Evolutionary conservation across 1,140 invertebrate species (phyloP), one percentile per base, ranked within the genome.

Genomic region (Nasonia longicornis): DNA sequence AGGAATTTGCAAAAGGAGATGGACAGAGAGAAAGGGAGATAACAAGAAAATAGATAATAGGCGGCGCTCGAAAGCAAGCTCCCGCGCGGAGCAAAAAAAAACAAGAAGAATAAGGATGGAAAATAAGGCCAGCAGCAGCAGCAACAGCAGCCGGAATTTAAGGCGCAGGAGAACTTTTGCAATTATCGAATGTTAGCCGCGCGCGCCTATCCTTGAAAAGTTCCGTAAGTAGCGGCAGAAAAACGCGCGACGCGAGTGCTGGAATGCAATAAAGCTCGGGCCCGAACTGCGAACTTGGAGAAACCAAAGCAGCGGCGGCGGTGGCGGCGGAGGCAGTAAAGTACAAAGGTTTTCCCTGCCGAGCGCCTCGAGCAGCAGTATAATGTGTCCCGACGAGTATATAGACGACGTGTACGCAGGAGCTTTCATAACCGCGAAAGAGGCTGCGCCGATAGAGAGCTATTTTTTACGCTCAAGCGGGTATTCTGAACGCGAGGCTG

Each of bases 261-360:
- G 79, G 79, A 76, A 70, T 81, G 79, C 72, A 81, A 81, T 81
- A 80, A 80, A 80, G 52, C 72, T 80, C 72, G 67, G 45, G 16
- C 52, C 52, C 52, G 52, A n/a, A 58, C 38, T 42, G 52, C 20
- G 52, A 80, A 69, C 79, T 74, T 64, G 67, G 70, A 64, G 52
- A 64, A 79, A 79, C 69, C 72, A 67, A 22, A 0, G 26, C 66
- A 0, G 20, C 45, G 12, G 45, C 45, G 26, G 26, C 1, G 26
- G 42, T 2, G 42, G 16, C 58, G 16, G 29, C 35, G 14, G 0
- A 52, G 52, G 42, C 77, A 71, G 3, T 71, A 78, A 78, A 74
- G 58, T 73, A 80, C 79, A 80, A 80, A 79, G 78, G 29, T 79
- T 73, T 64, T 42, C 64, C 52, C 7, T 52, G 42, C 71, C 16